Base-by-base conservation (phyloP, 1,140 invertebrate species). In the Cardiocondyla obscurior region DNA sequence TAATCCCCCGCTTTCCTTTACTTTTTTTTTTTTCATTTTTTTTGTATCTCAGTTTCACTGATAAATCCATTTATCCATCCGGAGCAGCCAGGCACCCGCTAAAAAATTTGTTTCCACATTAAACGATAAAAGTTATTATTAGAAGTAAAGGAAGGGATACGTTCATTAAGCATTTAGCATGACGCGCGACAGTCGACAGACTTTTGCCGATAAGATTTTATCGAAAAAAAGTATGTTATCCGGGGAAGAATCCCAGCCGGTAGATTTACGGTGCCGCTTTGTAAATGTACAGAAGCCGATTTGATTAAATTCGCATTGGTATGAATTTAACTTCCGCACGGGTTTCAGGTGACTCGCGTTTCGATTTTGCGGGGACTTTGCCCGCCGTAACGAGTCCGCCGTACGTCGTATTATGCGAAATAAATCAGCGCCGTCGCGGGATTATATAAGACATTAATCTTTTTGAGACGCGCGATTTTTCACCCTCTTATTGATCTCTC, bases 391-490 rank as follows among this genome's bases (percentile, higher is more conserved):
- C 77, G 67, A 81, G 77, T 58, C 30, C 57, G 55, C 42, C 14
- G 46, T 53, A 58, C 77, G 67, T 81, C 67, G 39, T 60, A 81
- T 81, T 81, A 81, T 73, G 30, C 67, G 77, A 53, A 81, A 81
- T 81, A 81, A 81, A 81, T 81, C 77, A 81, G 67, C 51, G 67
- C 39, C 39, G 51, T 73, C 73, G 77, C 67, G 51, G 67, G 77
- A 81, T 81, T 81, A 72, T 81, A 39, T 81, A 58, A 73, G 77
- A 73, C 77, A 81, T 81, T 81, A 81, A 81, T 81, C 77, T 81
- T 73, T 73, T 73, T 14, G 51, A 53, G 62, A 79, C 74, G 74
- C 46, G 49, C 46, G 60, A 79, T 79, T 79, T 79, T 79, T 79
- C 74, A 79, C 62, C 62, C 74, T 42, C 22, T 67, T 79, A 79